A percentile compares a stretch with the other conserved stretches of the same genome.
Evolutionary conservation across 2,888 invertebrate species (phyloP).

Genomic region (Icerya purchasi): DNA sequence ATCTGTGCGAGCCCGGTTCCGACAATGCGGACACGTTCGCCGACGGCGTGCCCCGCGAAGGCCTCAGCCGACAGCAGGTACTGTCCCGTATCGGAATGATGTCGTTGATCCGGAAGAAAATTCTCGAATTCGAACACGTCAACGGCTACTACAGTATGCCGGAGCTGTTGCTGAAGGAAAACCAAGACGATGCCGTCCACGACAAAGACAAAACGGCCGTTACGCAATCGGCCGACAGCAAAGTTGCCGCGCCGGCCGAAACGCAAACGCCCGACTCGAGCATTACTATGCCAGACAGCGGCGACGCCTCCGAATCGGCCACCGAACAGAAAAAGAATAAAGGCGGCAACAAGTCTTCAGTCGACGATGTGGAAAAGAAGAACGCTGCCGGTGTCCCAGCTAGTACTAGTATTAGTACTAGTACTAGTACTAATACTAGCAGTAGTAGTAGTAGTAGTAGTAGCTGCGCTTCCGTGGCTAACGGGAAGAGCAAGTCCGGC

Average conservation of each 20-base stretch:
- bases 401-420: too few species aligned
- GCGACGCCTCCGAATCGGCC: background rate
- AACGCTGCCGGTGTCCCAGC: too few species aligned
- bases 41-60: conserved; percentile 94
- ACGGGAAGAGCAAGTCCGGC: background rate
- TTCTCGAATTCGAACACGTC: conserved; percentile 92
- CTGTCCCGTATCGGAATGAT: conserved; percentile 94
- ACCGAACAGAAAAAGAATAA: background rate
- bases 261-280: too few species aligned
- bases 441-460: background rate
- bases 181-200: conserved; percentile 43
- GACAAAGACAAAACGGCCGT: background rate
- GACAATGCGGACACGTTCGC: conserved; percentile 95
- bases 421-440: background rate
- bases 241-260: background rate
- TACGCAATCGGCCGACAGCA: background rate
- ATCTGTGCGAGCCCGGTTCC: conserved; percentile 97
- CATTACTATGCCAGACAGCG: too few species aligned
- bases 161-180: conserved; percentile 39
- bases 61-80: conserved; percentile 88
- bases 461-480: background rate
- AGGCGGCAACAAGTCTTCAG: too few species aligned
- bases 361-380: too few species aligned
- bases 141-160: conserved; percentile 98
- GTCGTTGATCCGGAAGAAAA: conserved; percentile 94